phyloP scores from a whole-genome alignment of 2,888 invertebrate species.

The Lasius platythorax region DNA sequence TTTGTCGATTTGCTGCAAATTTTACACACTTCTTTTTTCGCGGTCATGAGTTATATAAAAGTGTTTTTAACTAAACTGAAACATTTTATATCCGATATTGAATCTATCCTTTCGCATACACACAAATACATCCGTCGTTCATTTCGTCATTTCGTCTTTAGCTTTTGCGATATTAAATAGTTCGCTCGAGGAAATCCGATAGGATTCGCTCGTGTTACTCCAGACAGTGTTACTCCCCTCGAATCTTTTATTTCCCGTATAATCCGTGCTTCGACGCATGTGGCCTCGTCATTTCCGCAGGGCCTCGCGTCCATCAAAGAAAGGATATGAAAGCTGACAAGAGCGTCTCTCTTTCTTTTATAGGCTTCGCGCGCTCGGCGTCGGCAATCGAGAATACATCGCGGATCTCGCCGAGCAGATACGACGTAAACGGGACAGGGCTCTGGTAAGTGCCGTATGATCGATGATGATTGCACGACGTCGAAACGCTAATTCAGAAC shows the following conservation, averaged over 20 bases:
- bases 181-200: background rate
- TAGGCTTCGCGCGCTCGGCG: conserved; percentile 76
- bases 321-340: conserved; percentile 36
- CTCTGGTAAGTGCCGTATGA: conserved; percentile 77
- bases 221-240: background rate
- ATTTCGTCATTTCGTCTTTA: conserved; percentile 21
- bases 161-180: conserved; percentile 27
- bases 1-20: background rate
- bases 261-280: conserved; percentile 16
- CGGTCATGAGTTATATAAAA: background rate
- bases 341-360: conserved; percentile 27
- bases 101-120: background rate
- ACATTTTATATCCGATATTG: background rate
- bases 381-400: conserved; percentile 78
- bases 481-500: conserved; percentile 39
- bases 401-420: conserved; percentile 80
- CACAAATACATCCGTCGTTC: background rate
- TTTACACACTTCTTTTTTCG: background rate
- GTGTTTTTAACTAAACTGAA: background rate
- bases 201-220: background rate
- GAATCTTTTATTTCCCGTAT: conserved; percentile 20
- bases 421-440: conserved; percentile 77
- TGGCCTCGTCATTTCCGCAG: conserved; percentile 37
- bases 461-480: conserved; percentile 48
- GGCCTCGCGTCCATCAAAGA: conserved; percentile 18